Conservation (phyloP, 2,797 vertebrate genomes). For the Chelmon rostratus region DNA sequence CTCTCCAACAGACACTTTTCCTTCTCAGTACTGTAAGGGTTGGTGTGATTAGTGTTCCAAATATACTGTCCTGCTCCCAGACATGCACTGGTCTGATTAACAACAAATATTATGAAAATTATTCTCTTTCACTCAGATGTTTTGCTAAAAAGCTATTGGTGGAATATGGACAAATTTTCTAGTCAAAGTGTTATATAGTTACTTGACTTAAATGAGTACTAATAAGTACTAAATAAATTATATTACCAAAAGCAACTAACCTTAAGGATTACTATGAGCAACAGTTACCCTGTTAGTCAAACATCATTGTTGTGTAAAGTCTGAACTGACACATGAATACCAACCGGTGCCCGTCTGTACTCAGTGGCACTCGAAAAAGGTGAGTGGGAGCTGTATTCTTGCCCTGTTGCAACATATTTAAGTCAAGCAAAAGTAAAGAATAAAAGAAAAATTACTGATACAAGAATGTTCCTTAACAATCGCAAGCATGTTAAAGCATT, state of each 20-base stretch:
- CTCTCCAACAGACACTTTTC: conserved; percentile 10
- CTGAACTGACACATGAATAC: neutral
- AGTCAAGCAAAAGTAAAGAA: neutral
- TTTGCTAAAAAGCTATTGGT: neutral
- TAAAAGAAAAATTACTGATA: neutral
- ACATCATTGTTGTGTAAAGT: neutral
- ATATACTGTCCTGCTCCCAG: neutral
- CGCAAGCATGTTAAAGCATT: neutral
- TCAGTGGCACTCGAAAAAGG: neutral
- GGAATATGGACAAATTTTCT: neutral
- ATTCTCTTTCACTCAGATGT: neutral
- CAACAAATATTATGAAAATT: neutral
- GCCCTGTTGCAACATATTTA: neutral
- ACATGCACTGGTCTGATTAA: neutral
- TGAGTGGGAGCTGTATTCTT: neutral
- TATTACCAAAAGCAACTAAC: neutral
- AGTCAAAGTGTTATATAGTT: neutral
- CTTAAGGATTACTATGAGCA: neutral
- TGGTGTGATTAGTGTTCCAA: neutral
- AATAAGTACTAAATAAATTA: neutral
- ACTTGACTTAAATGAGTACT: neutral
- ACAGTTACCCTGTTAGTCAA: neutral
- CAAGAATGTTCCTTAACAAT: neutral
- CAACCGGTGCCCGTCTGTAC: neutral
- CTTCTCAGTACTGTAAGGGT: neutral